Base-by-base conservation (phyloP, 2,797 vertebrate genomes). In the Rhinophrynus dorsalis region DNA sequence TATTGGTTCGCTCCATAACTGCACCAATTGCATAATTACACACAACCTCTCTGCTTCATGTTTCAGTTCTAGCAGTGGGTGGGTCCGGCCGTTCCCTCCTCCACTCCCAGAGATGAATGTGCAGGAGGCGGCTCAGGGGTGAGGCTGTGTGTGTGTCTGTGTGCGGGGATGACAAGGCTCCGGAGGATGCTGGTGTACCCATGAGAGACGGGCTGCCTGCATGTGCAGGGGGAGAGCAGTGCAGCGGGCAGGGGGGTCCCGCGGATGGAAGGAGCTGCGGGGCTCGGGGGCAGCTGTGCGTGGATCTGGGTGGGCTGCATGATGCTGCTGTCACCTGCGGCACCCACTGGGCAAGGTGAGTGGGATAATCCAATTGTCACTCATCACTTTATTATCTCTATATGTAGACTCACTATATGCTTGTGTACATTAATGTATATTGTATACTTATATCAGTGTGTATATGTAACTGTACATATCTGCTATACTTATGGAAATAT, bases 71-170 rank as follows among this genome's bases (percentile, higher is more conserved):
- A 11, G 26, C 21, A 24, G 45, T 24, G 56, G 45, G 66, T 21
- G 45, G 32, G 24, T 29, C 42, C 45, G n/a, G 30, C 30, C 6
- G 6, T 11, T 10, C 12, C 38, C 18, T n/a, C n/a, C 38, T 42
- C 11, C n/a, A n/a, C n/a, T n/a, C n/a, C n/a, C n/a, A n/a, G n/a
- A n/a, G n/a, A n/a, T 18, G 20, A 15, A 10, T 57, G 30, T 32
- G 24, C 57, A 26, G 67, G n/a, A n/a, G 40, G 67, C 58, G 58
- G 58, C 24, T 13, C 29, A 24, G 40, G 15, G 57, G 30, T 57
- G 44, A 24, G 18, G 20, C 44, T 23, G 18, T 23, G 18, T 47
- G 40, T 6, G 40, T 7, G 10, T 5, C 9, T 1, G 9, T 2
- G n/a, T 11, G 18, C 8, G 24, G 21, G 24, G n/a, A n/a, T n/a